Base-by-base conservation (phyloP, 1,140 invertebrate species). In the Trichoplusia ni region DNA sequence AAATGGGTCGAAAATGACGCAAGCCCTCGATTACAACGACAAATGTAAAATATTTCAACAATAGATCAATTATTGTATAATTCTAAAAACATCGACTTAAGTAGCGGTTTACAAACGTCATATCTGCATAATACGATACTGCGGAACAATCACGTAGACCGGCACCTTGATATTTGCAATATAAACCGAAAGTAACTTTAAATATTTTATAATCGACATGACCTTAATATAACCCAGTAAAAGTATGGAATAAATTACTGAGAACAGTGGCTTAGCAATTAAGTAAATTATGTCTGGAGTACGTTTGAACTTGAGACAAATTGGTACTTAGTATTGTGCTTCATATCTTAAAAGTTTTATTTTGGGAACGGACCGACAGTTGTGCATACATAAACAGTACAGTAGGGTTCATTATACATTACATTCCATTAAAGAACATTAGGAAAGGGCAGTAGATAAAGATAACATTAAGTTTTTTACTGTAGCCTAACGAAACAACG, bases 321-420 rank as follows among this genome's bases (percentile, higher is more conserved):
- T n/a, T n/a, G n/a, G 37, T 58, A 42, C 18, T 4, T 25, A 42
- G 11, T 40, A n/a, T 40, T 14, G 23, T 44, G n/a, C 16, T 8
- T 23, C 23, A n/a, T 44, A 44, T 58, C 37, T 42, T 18, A 31
- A 42, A 14, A 18, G 38, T 4, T 58, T 42, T 58, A 58, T 58
- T 58, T 58, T 58, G n/a, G n/a, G n/a, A n/a, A n/a, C 44, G 25
- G 38, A 58, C 38, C 2, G 13, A 16, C 19, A 13, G 44, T 4
- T 35, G 35, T 29, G 8, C 18, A 44, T 21, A 16, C 18, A 9
- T 25, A 54, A 54, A 31, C 9, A 21, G 7, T 25, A 1, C 9
- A 21, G 7, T 25, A 1, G 25, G n/a, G 27, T 18, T 51, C 16
- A 51, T 19, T 18, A 51, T 42, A 8, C 8, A 58, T 35, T 54